Conservation (phyloP, 2,888 invertebrate genomes). For the Parthenolecanium corni region DNA sequence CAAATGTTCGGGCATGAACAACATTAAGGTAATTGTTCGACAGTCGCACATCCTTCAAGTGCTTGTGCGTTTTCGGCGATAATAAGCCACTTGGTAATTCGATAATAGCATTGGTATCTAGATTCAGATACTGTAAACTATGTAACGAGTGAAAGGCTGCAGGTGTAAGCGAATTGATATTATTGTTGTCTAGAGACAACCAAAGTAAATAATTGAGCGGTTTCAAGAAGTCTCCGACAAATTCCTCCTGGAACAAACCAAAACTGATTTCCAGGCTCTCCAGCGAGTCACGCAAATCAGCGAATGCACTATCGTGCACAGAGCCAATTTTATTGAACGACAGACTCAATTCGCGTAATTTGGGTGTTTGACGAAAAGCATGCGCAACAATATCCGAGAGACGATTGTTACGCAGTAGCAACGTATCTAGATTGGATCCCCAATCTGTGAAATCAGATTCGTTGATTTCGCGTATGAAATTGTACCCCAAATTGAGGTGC, state of each 20-base stretch:
- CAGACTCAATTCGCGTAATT: conserved; percentile 74
- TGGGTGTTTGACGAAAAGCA: conserved; percentile 59
- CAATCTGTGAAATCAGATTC: conserved; percentile 66
- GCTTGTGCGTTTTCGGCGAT: conserved; percentile 54
- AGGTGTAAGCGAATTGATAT: conserved; percentile 59
- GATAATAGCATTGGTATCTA: conserved; percentile 72
- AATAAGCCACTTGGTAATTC: conserved; percentile 57
- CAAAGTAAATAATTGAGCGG: conserved; percentile 64
- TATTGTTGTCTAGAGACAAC: conserved; percentile 79
- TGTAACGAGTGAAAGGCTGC: conserved; percentile 58
- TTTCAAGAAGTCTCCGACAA: conserved; percentile 63
- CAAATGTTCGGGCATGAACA: conserved; percentile 58
- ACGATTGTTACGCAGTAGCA: conserved; percentile 72
- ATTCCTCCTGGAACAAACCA: conserved; percentile 65
- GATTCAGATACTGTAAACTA: conserved; percentile 65
- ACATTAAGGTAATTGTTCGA: conserved; percentile 66
- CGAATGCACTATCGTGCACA: conserved; percentile 68
- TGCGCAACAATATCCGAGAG: conserved; percentile 56
- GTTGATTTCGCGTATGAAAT: conserved; percentile 59
- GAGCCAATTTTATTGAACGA: conserved; percentile 81
- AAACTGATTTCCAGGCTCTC: conserved; percentile 78
- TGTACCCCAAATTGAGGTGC: conserved; percentile 82
- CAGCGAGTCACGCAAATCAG: conserved; percentile 59
- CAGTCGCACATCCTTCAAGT: conserved; percentile 64
- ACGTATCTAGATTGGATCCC: conserved; percentile 66